Evolutionary conservation across 2,888 invertebrate genomes (phyloP).

Genomic region (Caenorhabditis plicata): DNA sequence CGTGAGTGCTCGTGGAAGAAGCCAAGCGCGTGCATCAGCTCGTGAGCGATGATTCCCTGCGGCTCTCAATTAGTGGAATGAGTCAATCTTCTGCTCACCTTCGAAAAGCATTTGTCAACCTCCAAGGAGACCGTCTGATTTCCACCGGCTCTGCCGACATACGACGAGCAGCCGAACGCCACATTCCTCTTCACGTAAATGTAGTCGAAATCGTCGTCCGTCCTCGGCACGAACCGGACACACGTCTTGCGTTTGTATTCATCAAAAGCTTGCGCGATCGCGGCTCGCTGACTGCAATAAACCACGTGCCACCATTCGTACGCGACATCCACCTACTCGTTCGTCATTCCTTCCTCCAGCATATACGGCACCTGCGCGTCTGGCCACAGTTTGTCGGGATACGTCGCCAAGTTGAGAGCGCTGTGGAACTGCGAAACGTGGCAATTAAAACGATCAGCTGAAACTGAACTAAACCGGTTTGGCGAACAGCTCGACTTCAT

Average conservation of each 20-base stretch:
- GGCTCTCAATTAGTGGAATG: too few relatives aligned
- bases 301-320: not conserved
- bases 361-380: constrained; percentile 61
- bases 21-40: constrained; percentile 77
- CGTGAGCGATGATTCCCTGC: constrained; percentile 76
- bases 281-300: constrained; percentile 60
- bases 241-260: constrained; percentile 74
- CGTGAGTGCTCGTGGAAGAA: constrained; percentile 84
- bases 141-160: constrained; percentile 77
- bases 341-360: constrained; percentile 64
- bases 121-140: constrained; percentile 76
- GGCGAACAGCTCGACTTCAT: constrained; percentile 45
- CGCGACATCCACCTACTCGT: constrained; percentile 34
- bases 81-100: too few relatives aligned
- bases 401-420: constrained; percentile 63
- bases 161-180: constrained; percentile 75
- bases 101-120: constrained; percentile 66
- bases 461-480: constrained; percentile 32
- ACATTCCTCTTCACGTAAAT: constrained; percentile 71
- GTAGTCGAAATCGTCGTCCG: constrained; percentile 71
- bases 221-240: constrained; percentile 72
- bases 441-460: not conserved
- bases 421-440: constrained; percentile 59
- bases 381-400: constrained; percentile 65
- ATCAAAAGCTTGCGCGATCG: constrained; percentile 71